These are phyloP conservation scores for Knipowitschia caucasica DNA, from an alignment of 2,797 vertebrate genomes.

Conservation along the genomic window DNA sequence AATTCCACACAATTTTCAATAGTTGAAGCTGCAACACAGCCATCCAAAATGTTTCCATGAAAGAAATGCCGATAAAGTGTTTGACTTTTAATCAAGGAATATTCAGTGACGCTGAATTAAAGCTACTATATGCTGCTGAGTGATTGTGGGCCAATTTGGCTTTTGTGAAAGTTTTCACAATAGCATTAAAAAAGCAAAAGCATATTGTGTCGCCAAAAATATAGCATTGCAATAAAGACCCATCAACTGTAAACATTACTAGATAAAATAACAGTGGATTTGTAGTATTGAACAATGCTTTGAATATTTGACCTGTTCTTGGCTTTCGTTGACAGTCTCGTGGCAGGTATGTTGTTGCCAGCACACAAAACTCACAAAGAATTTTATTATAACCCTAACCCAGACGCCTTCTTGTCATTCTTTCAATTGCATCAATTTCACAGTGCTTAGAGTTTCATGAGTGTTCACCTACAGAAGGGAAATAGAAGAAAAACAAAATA, in stretches of 20 bases:
- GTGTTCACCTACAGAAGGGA: background rate
- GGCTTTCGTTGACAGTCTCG: background rate
- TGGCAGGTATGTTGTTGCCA: background rate
- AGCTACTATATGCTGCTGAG: slow-evolving; percentile 34
- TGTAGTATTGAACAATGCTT: background rate
- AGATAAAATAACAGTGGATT: background rate
- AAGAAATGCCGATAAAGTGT: slow-evolving; percentile 59
- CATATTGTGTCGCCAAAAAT: slow-evolving; percentile 11
- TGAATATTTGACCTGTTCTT: background rate
- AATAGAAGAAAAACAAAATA: background rate
- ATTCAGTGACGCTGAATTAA: slow-evolving; percentile 50
- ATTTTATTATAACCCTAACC: background rate
- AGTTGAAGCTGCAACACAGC: too few relatives aligned
- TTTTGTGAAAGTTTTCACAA: slow-evolving; percentile 37
- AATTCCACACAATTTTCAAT: too few relatives aligned
- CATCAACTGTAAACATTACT: background rate
- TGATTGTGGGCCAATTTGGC: slow-evolving; percentile 23
- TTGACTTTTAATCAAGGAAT: slow-evolving; percentile 51
- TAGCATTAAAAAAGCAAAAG: slow-evolving; percentile 6
- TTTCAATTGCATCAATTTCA: background rate
- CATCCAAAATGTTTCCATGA: slow-evolving; percentile 44
- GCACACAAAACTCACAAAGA: background rate
- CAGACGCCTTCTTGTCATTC: background rate
- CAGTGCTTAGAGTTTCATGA: slow-evolving; percentile 1
- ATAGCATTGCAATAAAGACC: background rate